Percentiles rank a stretch among this genome's conserved stretches.
Evolutionary conservation across 1,140 invertebrate species (phyloP).

Genomic region (Asbolus verrucosus): DNA sequence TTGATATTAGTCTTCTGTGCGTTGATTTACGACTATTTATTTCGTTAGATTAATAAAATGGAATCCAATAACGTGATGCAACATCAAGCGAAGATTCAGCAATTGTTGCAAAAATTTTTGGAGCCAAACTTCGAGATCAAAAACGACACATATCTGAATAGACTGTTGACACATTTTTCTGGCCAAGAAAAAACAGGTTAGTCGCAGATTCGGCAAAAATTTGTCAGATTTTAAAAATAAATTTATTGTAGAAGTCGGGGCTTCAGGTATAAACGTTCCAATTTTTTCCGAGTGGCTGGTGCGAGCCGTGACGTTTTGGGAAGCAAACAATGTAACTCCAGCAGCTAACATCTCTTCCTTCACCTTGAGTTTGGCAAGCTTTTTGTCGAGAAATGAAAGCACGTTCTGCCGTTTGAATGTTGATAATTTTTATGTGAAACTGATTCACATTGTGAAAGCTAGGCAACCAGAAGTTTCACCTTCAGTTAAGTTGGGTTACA

Average conservation of each 20-base stretch:
- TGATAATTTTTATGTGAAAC: slow-evolving; percentile 63
- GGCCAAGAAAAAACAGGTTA: slow-evolving; percentile 61
- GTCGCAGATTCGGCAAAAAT: not conserved
- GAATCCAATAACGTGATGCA: slow-evolving; percentile 22
- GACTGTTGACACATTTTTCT: slow-evolving; percentile 66
- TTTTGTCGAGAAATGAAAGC: slow-evolving; percentile 65
- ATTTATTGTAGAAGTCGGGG: slow-evolving; percentile 20
- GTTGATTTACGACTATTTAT: slow-evolving; percentile 5
- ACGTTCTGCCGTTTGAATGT: slow-evolving; percentile 62
- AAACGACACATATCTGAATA: slow-evolving; percentile 68
- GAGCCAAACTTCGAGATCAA: slow-evolving; percentile 65
- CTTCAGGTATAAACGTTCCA: slow-evolving; percentile 28
- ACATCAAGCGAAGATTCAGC: slow-evolving; percentile 58
- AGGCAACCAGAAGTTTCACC: slow-evolving; percentile 63
- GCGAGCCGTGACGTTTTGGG: slow-evolving; percentile 53
- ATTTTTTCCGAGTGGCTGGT: slow-evolving; percentile 55
- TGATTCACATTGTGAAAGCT: slow-evolving; percentile 63
- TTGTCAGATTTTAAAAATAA: not conserved
- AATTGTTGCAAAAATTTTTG: slow-evolving; percentile 65
- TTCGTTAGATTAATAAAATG: slow-evolving; percentile 24
- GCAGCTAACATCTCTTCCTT: slow-evolving; percentile 65
- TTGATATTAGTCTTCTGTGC: not conserved
- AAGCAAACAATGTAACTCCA: slow-evolving; percentile 54
- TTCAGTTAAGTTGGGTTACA: slow-evolving; percentile 72
- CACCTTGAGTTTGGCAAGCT: slow-evolving; percentile 65